Base-by-base conservation (phyloP, 2,797 vertebrate species). In the Lerista edwardsae region DNA sequence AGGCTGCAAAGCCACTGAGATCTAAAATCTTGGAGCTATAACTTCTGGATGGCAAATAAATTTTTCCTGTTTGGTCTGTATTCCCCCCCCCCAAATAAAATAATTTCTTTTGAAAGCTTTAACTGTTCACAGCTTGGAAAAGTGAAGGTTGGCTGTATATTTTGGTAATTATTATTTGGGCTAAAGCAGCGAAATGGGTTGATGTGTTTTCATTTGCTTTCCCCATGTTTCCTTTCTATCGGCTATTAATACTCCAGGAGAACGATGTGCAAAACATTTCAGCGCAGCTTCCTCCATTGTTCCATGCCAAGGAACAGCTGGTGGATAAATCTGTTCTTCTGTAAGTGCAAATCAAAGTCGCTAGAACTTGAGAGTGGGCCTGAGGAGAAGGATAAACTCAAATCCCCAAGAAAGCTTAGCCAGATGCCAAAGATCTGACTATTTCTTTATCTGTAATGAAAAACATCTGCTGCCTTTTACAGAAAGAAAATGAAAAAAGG, bases 211-310 rank as follows among this genome's bases (percentile, higher is more conserved):
- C 61, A 7, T 71, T 59, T 25, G 34, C 34, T 25, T 62, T 87
- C 73, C 74, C 65, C 75, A 39, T 64, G 75, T 87, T 76, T 39
- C 27, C 4, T 6, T 61, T 39, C 71, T 80, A 85, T 17, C 17
- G 19, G 5, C 31, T 9, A 2, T 89, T 68, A 62, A 67, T 61
- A 91, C 90, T 82, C 39, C 68, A 71, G 79, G 79, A 83, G 73
- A 61, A 86, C 57, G 12, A 0, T 81, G 85, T 89, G 84, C 86
- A 92, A n/a, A 91, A 91, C 87, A 91, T 83, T 8, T 69, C 31
- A 76, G 17, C 41, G 34, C 27, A 87, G 80, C 90, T 71, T 0
- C 0, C 39, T n/a, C 27, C 61, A 87, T 68, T 61, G 47, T 59
- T 44, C 47, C 75, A 31, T 44, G 36, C 72, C 80, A 79, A 65